Conservation (phyloP, 2,888 invertebrate species). For the Leptura quadrifasciata region DNA sequence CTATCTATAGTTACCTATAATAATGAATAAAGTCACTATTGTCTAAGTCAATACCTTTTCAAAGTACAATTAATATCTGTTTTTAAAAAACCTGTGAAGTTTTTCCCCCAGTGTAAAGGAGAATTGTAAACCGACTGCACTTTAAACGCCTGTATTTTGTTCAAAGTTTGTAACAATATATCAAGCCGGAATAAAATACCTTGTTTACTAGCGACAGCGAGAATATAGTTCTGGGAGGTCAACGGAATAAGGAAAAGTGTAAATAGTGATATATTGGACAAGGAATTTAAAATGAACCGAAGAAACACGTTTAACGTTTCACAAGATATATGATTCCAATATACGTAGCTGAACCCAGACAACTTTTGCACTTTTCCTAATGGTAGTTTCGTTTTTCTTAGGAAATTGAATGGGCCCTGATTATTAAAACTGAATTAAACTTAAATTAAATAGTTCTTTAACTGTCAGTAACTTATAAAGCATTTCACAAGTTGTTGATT, state of each 20-base stretch:
- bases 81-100: background rate
- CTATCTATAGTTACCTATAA: too few species aligned
- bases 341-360: constrained; percentile 16
- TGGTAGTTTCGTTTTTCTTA: background rate
- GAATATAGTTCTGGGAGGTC: constrained; percentile 36
- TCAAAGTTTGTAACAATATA: constrained; percentile 34
- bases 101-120: background rate
- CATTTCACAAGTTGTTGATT: too few species aligned
- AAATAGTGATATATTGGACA: constrained; percentile 44
- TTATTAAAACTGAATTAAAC: background rate
- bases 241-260: constrained; percentile 36
- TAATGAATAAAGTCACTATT: too few species aligned
- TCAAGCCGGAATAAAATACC: constrained; percentile 32
- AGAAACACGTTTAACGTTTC: constrained; percentile 39
- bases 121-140: background rate
- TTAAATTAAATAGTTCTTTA: background rate
- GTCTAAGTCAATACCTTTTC: too few species aligned
- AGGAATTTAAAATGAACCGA: constrained; percentile 43
- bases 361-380: constrained; percentile 14
- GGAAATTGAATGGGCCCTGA: background rate
- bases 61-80: too few species aligned
- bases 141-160: constrained; percentile 29
- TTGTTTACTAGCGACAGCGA: constrained; percentile 30
- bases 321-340: constrained; percentile 42
- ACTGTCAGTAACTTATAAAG: too few species aligned